Conservation (phyloP, 2,888 invertebrate genomes). For the Brachylomia viminalis region DNA sequence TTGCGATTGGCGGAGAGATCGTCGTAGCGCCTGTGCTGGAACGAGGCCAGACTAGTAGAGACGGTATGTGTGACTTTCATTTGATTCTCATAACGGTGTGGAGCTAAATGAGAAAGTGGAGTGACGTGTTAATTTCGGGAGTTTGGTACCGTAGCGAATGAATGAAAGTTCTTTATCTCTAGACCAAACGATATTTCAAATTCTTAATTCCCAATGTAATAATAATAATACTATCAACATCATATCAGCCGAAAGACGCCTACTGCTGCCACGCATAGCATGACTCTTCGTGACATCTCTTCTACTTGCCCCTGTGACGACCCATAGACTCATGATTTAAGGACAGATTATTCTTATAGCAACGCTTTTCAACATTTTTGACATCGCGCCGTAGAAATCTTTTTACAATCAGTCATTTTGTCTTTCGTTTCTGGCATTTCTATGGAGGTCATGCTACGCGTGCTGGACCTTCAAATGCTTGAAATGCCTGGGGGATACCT, state of each 20-base stretch:
- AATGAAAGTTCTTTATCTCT: background rate
- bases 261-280: background rate
- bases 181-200: background rate
- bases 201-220: background rate
- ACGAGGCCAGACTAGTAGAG: conserved; percentile 92
- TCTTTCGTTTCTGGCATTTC: background rate
- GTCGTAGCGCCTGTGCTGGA: conserved; percentile 97
- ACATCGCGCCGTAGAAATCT: background rate
- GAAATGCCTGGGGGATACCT: too few relatives aligned
- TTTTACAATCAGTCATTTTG: background rate
- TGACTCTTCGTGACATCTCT: background rate
- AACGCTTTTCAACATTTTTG: background rate
- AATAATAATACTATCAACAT: background rate
- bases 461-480: too few relatives aligned
- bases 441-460: background rate
- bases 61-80: conserved; percentile 83
- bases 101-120: background rate
- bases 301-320: too few relatives aligned
- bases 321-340: background rate
- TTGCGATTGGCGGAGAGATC: conserved; percentile 96
- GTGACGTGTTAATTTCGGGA: background rate
- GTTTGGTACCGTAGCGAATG: background rate
- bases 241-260: background rate
- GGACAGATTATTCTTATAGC: too few relatives aligned
- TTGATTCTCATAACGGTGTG: background rate